phyloP scores from a whole-genome alignment of 2,888 invertebrate species.

The Acronicta aceris region DNA sequence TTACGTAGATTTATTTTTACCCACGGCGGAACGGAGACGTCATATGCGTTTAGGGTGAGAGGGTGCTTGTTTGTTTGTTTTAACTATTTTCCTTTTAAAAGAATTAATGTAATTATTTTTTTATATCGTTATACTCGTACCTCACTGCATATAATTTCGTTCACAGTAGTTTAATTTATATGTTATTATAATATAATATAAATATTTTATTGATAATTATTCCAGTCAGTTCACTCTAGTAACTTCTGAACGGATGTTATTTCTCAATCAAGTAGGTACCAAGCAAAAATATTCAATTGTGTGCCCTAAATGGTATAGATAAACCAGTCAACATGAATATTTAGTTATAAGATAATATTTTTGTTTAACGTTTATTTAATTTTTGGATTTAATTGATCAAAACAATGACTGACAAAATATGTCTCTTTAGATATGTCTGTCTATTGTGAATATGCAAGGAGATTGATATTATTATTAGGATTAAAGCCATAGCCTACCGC shows the following conservation, averaged over 20 bases:
- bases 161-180: not conserved
- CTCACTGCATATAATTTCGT: not conserved
- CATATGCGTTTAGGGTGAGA: no score
- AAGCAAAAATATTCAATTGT: slow-evolving; percentile 3
- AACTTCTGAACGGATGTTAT: no score
- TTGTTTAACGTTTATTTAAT: not conserved
- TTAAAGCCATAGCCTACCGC: no score
- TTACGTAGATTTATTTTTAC: not conserved
- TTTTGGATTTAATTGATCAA: not conserved
- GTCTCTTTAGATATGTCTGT: not conserved
- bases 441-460: no score
- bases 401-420: not conserved
- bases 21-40: no score
- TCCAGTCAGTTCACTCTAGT: not conserved
- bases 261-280: no score
- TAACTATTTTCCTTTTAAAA: not conserved
- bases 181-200: not conserved
- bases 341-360: not conserved
- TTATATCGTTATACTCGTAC: no score
- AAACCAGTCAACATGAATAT: not conserved
- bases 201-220: not conserved
- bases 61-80: no score
- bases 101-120: no score
- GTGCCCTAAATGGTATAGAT: not conserved
- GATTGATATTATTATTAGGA: no score